A percentile compares a stretch with the other conserved stretches of the same genome.
phyloP scores from a whole-genome alignment of 2,113 vertebrate genomes.

The Austrofundulus limnaeus region DNA sequence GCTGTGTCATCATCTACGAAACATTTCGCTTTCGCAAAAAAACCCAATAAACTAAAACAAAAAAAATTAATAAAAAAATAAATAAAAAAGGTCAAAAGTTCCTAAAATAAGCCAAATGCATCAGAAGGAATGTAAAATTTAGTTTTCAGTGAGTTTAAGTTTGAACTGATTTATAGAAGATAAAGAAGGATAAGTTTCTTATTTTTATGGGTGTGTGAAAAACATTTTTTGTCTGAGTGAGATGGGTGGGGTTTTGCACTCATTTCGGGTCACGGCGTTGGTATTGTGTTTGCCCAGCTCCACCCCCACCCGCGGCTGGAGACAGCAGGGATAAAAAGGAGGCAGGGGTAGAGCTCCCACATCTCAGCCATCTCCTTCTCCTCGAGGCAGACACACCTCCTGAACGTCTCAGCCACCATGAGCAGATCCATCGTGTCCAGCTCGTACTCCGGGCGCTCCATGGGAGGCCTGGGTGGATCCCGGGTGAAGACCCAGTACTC shows the following conservation, averaged over 20 bases:
- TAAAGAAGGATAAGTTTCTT: constrained; percentile 10
- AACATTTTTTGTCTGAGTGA: constrained; percentile 5
- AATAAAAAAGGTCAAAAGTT: too few relatives aligned
- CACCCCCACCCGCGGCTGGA: constrained; percentile 47
- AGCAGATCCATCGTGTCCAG: neutral
- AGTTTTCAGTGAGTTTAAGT: neutral
- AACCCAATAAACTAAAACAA: too few relatives aligned
- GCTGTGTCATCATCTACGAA: neutral
- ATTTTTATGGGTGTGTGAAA: neutral
- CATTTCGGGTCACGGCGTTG: constrained; percentile 17
- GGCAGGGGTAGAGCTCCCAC: constrained; percentile 8
- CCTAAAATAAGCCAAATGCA: too few relatives aligned
- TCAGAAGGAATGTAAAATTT: neutral
- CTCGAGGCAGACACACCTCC: constrained; percentile 45
- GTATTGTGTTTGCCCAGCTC: constrained; percentile 14
- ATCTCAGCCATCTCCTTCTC: constrained; percentile 55
- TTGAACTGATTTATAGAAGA: neutral
- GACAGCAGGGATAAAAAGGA: constrained; percentile 64
- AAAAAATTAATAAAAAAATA: too few relatives aligned
- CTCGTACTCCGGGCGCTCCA: constrained; percentile 7
- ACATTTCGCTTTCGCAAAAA: neutral
- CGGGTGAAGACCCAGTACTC: constrained; percentile 2
- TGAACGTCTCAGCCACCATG: constrained; percentile 25
- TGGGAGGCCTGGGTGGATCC: neutral
- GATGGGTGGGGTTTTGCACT: constrained; percentile 13